These are phyloP conservation scores for Epinephelus lanceolatus DNA, from an alignment of 2,113 vertebrate species.

Conservation along the genomic window DNA sequence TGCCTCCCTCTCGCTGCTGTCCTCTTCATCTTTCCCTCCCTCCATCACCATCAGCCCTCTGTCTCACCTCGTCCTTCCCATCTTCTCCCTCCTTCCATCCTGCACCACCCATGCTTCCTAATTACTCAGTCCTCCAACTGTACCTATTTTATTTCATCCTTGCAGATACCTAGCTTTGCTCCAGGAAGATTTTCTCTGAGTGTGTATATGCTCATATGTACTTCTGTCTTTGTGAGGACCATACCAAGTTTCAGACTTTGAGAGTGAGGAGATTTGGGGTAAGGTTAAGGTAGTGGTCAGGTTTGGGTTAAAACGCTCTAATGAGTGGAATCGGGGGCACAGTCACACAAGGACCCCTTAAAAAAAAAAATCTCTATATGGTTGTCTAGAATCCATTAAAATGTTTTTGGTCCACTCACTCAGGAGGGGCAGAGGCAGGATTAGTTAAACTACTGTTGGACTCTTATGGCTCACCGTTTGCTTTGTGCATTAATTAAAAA, in stretches of 20 bases:
- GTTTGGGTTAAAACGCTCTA: too few species aligned
- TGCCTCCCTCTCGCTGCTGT: background rate
- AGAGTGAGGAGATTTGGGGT: too few species aligned
- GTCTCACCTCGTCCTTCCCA: conserved; percentile 3
- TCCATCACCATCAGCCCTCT: background rate
- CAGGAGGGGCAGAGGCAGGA: too few species aligned
- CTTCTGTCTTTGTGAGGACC: background rate
- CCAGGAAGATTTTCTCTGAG: background rate
- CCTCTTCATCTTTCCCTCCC: background rate
- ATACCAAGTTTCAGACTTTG: background rate
- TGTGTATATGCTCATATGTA: background rate
- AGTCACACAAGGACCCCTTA: too few species aligned
- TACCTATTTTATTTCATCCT: conserved; percentile 9
- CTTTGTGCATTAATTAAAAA: too few species aligned
- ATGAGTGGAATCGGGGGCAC: too few species aligned
- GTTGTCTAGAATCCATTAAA: too few species aligned
- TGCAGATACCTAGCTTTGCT: background rate
- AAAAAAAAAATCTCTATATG: too few species aligned
- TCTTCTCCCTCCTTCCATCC: background rate
- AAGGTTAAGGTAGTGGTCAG: background rate
- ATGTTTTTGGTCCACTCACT: too few species aligned
- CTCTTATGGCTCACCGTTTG: too few species aligned
- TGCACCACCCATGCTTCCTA: background rate
- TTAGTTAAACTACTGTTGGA: too few species aligned
- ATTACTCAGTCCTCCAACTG: conserved; percentile 5